A percentile compares a stretch with the other conserved stretches of the same genome.
phyloP scores from a whole-genome alignment of 2,888 invertebrate species.

The Carcina quercana region DNA sequence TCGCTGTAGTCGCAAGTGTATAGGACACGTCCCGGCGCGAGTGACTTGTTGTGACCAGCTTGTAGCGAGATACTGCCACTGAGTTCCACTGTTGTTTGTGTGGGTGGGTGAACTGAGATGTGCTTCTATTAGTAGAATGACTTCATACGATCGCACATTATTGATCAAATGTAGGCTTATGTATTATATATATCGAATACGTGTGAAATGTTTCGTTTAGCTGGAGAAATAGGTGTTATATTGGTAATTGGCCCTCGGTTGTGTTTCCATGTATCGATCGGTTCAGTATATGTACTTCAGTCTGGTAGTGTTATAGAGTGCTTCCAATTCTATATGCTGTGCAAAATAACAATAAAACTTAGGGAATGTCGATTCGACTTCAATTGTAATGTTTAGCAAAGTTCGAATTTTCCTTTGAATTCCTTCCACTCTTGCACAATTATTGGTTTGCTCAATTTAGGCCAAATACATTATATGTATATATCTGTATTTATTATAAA shows the following conservation, averaged over 20 bases:
- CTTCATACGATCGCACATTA: too few relatives aligned
- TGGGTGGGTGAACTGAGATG: too few relatives aligned
- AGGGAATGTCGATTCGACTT: not conserved
- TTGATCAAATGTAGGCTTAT: not conserved
- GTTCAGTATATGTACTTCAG: conserved; percentile 6
- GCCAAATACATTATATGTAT: conserved; percentile 1
- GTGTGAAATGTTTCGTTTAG: not conserved
- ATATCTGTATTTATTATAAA: not conserved
- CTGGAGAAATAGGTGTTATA: conserved; percentile 45
- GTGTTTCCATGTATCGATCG: conserved; percentile 5
- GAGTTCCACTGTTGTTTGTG: conserved; percentile 20
- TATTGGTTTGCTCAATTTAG: conserved; percentile 18
- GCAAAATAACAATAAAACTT: conserved; percentile 30
- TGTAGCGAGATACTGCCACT: conserved; percentile 30
- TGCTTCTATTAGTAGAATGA: too few relatives aligned
- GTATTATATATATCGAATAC: too few relatives aligned
- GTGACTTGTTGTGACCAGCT: not conserved
- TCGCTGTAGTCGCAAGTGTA: too few relatives aligned
- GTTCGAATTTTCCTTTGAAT: conserved; percentile 5
- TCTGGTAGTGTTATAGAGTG: conserved; percentile 21
- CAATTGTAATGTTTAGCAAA: conserved; percentile 4
- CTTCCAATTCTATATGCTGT: conserved; percentile 33
- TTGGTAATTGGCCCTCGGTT: conserved; percentile 28
- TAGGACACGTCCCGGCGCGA: too few relatives aligned
- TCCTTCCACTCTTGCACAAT: conserved; percentile 14